Conservation (phyloP, 1,140 invertebrate genomes). For the Bathynomus jamesi region DNA sequence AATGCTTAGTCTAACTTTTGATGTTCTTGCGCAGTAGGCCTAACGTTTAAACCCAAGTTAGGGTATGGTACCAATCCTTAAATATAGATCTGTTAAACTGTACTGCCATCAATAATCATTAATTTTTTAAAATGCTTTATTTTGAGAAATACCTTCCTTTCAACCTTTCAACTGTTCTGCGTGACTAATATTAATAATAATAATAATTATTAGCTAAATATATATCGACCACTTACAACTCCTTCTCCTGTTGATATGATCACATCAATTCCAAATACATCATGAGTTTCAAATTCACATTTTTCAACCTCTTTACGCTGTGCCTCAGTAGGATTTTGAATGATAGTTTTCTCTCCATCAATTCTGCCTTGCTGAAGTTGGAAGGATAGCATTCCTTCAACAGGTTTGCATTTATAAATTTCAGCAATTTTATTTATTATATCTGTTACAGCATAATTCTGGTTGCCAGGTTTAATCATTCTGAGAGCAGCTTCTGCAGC, state of each 20-base stretch:
- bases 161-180: too few relatives aligned
- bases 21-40: too few relatives aligned
- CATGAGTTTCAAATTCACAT: conserved; percentile 88
- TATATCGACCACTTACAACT: conserved; percentile 46
- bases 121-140: too few relatives aligned
- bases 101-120: too few relatives aligned
- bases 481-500: conserved; percentile 90
- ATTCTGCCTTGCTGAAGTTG: conserved; percentile 89
- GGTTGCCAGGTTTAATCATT: conserved; percentile 78
- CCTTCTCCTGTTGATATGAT: conserved; percentile 90
- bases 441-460: conserved; percentile 88
- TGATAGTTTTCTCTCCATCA: conserved; percentile 98
- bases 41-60: too few relatives aligned
- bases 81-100: too few relatives aligned
- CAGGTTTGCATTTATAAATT: conserved; percentile 88
- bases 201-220: not conserved
- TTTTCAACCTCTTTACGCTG: conserved; percentile 98
- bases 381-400: conserved; percentile 98
- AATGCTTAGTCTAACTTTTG: too few relatives aligned
- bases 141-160: too few relatives aligned
- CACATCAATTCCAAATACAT: conserved; percentile 98
- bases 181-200: too few relatives aligned
- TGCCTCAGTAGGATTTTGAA: conserved; percentile 94
- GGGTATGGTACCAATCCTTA: too few relatives aligned
- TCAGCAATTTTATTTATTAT: conserved; percentile 87